A percentile compares a stretch with the other conserved stretches of the same genome.
Evolutionary conservation across 2,888 invertebrate species (phyloP).

Genomic region (Achlya flavicornis): DNA sequence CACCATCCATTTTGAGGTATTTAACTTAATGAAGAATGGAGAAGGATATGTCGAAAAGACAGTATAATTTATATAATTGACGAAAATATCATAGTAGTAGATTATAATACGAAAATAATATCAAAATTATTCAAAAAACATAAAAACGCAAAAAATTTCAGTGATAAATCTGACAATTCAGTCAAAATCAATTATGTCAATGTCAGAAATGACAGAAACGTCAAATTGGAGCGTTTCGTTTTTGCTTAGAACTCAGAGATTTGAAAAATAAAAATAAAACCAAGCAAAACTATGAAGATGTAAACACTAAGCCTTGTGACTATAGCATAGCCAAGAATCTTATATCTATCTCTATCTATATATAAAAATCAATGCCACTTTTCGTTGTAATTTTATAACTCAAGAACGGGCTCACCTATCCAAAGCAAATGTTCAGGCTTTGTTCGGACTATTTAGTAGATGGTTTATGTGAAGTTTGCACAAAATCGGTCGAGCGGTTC

Average conservation of each 20-base stretch:
- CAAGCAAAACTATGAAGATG: too few relatives aligned
- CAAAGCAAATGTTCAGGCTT: too few relatives aligned
- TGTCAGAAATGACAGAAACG: neutral
- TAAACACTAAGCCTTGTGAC: too few relatives aligned
- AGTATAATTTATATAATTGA: slow-evolving; percentile 2
- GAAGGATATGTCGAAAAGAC: neutral
- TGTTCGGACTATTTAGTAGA: too few relatives aligned
- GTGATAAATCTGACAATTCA: slow-evolving; percentile 32
- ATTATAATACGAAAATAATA: slow-evolving; percentile 25
- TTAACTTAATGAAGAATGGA: neutral
- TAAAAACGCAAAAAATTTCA: slow-evolving; percentile 27
- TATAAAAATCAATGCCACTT: too few relatives aligned
- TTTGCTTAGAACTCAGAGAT: neutral
- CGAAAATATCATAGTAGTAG: slow-evolving; percentile 8
- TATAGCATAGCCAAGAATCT: too few relatives aligned
- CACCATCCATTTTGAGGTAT: slow-evolving; percentile 52
- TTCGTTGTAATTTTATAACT: too few relatives aligned
- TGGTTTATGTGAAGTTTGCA: too few relatives aligned
- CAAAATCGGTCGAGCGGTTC: too few relatives aligned
- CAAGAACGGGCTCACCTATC: too few relatives aligned
- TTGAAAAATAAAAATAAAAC: too few relatives aligned
- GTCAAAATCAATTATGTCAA: slow-evolving; percentile 24
- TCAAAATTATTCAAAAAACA: slow-evolving; percentile 28
- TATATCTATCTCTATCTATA: too few relatives aligned
- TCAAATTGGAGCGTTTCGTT: neutral